phyloP scores from a whole-genome alignment of 2,113 vertebrate species.

The Donacobius atricapilla region DNA sequence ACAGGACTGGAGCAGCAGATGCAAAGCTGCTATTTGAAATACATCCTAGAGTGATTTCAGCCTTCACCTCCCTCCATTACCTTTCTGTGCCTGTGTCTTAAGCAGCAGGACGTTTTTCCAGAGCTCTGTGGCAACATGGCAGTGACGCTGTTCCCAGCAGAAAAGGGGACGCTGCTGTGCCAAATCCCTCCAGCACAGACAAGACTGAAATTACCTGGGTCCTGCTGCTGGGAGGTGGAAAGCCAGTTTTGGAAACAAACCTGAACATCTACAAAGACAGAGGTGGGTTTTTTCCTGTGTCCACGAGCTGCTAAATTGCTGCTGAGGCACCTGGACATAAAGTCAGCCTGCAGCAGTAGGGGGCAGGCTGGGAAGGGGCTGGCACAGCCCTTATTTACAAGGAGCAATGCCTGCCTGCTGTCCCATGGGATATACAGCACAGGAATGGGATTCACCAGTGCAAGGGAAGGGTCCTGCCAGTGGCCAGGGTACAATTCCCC shows the following conservation, averaged over 20 bases:
- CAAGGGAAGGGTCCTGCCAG: neutral
- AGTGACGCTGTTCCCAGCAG: neutral
- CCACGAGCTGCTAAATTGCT: neutral
- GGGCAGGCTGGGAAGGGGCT: neutral
- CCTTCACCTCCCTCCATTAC: neutral
- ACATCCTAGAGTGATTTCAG: neutral
- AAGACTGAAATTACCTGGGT: neutral
- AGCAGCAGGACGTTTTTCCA: neutral
- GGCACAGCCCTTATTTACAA: neutral
- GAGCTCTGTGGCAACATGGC: neutral
- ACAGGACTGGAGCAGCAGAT: neutral
- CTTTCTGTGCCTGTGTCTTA: neutral
- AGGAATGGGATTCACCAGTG: neutral
- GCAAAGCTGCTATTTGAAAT: neutral
- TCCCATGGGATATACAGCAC: neutral
- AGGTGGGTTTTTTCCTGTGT: neutral
- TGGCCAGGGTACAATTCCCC: neutral
- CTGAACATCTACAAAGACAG: neutral
- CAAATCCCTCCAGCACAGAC: neutral
- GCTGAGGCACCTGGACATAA: neutral
- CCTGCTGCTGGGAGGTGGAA: neutral
- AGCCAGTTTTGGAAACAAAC: neutral
- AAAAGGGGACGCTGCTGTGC: neutral
- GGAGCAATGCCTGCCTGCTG: fast-evolving
- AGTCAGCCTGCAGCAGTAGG: neutral